A percentile compares a stretch with the other conserved stretches of the same genome.
These are phyloP conservation scores for Brotula barbata DNA, from an alignment of 2,797 vertebrate species.

Conservation along the genomic window DNA sequence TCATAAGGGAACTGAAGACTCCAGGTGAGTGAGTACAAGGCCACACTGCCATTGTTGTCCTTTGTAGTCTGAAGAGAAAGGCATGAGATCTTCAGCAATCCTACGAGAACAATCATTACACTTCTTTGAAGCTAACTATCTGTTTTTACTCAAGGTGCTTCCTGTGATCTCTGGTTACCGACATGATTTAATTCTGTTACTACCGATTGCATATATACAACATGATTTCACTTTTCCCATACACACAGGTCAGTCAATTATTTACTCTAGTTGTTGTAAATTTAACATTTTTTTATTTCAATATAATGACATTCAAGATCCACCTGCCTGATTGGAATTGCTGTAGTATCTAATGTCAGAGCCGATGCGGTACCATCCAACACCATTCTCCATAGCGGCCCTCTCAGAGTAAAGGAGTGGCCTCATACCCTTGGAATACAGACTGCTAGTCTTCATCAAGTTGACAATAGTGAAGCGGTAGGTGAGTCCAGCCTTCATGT, in stretches of 20 bases:
- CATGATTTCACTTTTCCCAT: too few relatives aligned
- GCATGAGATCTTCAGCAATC: not conserved
- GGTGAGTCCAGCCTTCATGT: slow-evolving; percentile 80
- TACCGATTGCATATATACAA: too few relatives aligned
- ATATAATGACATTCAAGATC: not conserved
- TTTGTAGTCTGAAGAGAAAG: slow-evolving; percentile 46
- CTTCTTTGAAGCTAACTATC: too few relatives aligned
- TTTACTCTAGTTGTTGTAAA: too few relatives aligned
- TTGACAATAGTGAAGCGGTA: slow-evolving; percentile 93
- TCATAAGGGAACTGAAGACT: slow-evolving; percentile 84
- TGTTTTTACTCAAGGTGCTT: too few relatives aligned
- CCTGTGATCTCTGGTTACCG: too few relatives aligned
- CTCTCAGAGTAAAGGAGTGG: slow-evolving; percentile 89
- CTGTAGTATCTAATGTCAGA: slow-evolving; percentile 82
- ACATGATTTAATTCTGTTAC: too few relatives aligned
- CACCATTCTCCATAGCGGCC: slow-evolving; percentile 68
- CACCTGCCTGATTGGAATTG: slow-evolving; percentile 58
- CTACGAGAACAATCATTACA: too few relatives aligned
- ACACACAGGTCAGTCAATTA: too few relatives aligned
- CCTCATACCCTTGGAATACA: slow-evolving; percentile 86
- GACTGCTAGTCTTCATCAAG: slow-evolving; percentile 88
- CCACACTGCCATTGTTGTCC: slow-evolving; percentile 34
- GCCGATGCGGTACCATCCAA: slow-evolving; percentile 86
- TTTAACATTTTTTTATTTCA: too few relatives aligned
- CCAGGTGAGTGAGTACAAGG: slow-evolving; percentile 87